Base-by-base conservation (phyloP, 1,140 invertebrate genomes). In the Gryon sp. region DNA sequence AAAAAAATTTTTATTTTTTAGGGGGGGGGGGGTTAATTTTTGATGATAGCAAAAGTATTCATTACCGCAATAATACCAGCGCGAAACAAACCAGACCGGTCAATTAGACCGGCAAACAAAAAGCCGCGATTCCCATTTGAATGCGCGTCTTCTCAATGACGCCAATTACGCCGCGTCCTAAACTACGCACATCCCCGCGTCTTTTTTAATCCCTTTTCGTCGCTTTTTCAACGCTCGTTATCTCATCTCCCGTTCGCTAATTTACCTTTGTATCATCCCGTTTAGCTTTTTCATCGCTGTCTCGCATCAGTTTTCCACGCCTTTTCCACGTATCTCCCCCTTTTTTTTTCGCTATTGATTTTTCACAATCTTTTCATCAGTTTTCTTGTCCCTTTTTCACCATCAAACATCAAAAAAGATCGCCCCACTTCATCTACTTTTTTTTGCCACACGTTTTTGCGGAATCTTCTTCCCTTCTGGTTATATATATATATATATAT, bases 241-340 rank as follows among this genome's bases (percentile, higher is more conserved):
- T 74, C 45, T 48, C 45, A 11, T 55, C 30, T 65, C 68, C 41
- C 52, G 74, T 78, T 69, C 73, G 73, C 65, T 69, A 50, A 69
- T 65, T 65, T 69, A 30, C 63, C 48, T 62, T 59, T 50, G 24
- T 12, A 46, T 7, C 43, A 20, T 22, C 32, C 5, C 32, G 32
- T n/a, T 12, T 12, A 12, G 32, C 32, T 34, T 9, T 34, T 24
- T 7, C 3, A 7, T 24, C 22, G 28, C 19, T 28, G 26, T 14
- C 66, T 59, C 28, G 38, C 36, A 41, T 46, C 24, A 38, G 45
- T 36, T n/a, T n/a, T n/a, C n/a, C n/a, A n/a, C n/a, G n/a, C n/a
- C n/a, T n/a, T n/a, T n/a, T n/a, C n/a, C n/a, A n/a, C n/a, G n/a
- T n/a, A n/a, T n/a, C n/a, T n/a, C n/a, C n/a, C n/a, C n/a, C n/a